Evolutionary conservation across 2,797 vertebrate species (phyloP).

Genomic region (Crypturellus tataupa): DNA sequence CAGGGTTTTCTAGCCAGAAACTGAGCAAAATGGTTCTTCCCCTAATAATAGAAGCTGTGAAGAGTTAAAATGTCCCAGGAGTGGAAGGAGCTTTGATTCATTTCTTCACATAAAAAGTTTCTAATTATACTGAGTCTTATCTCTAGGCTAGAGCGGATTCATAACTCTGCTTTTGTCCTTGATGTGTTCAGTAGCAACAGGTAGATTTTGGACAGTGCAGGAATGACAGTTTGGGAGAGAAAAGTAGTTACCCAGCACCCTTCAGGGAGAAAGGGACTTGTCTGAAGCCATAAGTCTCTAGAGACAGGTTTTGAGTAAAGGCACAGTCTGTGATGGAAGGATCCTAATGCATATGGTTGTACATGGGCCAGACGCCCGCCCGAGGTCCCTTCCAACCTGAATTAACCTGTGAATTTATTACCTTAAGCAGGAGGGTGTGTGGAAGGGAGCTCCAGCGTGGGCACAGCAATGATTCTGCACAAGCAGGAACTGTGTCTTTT

Average conservation of each 20-base stretch:
- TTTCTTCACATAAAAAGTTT: conserved; percentile 46
- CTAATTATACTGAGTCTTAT: conserved; percentile 55
- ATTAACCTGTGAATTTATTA: neutral
- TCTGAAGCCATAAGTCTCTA: neutral
- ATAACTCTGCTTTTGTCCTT: conserved; percentile 35
- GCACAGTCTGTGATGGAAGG: neutral
- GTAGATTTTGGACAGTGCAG: neutral
- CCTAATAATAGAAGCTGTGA: neutral
- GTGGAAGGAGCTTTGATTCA: conserved; percentile 38
- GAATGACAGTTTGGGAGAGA: neutral
- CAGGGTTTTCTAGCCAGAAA: neutral
- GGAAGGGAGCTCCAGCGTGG: neutral
- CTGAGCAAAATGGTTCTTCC: neutral
- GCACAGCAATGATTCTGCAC: neutral
- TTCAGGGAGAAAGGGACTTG: neutral
- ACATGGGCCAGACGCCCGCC: neutral
- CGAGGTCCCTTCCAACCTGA: neutral
- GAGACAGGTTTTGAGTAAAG: neutral
- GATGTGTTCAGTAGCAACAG: neutral
- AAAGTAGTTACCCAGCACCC: neutral
- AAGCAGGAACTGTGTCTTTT: neutral
- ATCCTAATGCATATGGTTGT: rapidly evolving
- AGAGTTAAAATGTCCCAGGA: conserved; percentile 45
- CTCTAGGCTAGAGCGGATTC: neutral
- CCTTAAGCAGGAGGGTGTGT: neutral